A percentile compares a stretch with the other conserved stretches of the same genome.
These are phyloP conservation scores for Lithophane semibrunnea DNA, from an alignment of 2,888 invertebrate species.

Conservation along the genomic window DNA sequence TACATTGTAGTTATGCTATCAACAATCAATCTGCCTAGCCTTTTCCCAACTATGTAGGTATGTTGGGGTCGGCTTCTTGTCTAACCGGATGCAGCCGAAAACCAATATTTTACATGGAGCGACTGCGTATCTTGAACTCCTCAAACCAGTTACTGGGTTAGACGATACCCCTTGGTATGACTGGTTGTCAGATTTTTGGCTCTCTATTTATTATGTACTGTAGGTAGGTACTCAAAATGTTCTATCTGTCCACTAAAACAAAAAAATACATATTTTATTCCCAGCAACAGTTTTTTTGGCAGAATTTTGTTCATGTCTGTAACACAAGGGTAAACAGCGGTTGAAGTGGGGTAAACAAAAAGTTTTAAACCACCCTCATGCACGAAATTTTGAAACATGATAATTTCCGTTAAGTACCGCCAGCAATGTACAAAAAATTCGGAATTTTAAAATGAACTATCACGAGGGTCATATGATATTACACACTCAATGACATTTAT, in stretches of 20 bases:
- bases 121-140: not conserved
- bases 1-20: not conserved
- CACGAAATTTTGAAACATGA: conserved; percentile 10
- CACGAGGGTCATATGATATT: not conserved
- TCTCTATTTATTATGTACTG: not conserved
- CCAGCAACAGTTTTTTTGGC: not conserved
- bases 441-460: not conserved
- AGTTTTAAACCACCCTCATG: not conserved
- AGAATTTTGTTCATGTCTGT: not conserved
- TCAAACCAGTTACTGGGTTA: not conserved
- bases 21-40: no score
- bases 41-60: no score
- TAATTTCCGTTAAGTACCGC: not conserved
- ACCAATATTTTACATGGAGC: not conserved
- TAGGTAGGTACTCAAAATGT: not conserved
- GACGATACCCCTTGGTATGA: not conserved
- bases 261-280: not conserved
- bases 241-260: not conserved
- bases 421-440: no score
- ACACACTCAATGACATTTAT: not conserved
- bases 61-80: no score
- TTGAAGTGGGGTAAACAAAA: conserved; percentile 15
- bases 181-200: not conserved
- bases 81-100: no score
- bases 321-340: not conserved